Evolutionary conservation across 1,140 invertebrate genomes (phyloP), one percentile per base, ranked within the genome.

Genomic region (Drosophila lacertosa): DNA sequence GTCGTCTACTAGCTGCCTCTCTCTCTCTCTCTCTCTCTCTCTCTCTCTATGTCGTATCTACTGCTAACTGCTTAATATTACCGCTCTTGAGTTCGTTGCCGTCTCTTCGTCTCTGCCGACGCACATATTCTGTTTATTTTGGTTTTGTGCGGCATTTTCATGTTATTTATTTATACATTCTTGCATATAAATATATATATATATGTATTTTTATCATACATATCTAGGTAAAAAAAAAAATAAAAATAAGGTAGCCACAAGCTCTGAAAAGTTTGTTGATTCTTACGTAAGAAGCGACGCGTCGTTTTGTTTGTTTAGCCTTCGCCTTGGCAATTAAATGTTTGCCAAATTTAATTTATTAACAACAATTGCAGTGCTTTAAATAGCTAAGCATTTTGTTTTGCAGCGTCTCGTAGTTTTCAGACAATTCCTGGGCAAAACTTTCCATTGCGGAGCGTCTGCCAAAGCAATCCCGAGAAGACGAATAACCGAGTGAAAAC

Each of bases 81-180:
- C 50, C 4, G 29, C 50, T 62, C 39, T 55, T 47, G 44, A 63
- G 55, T 57, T 63, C 22, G 57, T 72, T 72, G 77, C 50, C 77
- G 77, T 80, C 57, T 51, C 50, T 58, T 18, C 16, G 39, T n/a
- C 33, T 42, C 16, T 64, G 24, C 42, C 78, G 58, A 77, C 74
- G 78, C 76, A 51, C 59, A 70, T 48, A 44, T 64, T 86, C 53
- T 74, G 82, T 88, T 88, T 86, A 77, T 86, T 86, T 81, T 88
- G 72, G 63, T 79, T 82, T 79, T 66, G 32, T 64, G 40, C 65
- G 68, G 69, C 77, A 83, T 81, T 86, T 77, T 66, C 60, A 60
- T 65, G 42, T 63, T 67, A 67, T 81, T 80, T 86, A 80, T 84
- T 81, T 88, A 67, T 80, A 84, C 39, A 58, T 33, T 58, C 57